Conservation (phyloP, 2,113 vertebrate species). For the Nanorana parkeri region DNA sequence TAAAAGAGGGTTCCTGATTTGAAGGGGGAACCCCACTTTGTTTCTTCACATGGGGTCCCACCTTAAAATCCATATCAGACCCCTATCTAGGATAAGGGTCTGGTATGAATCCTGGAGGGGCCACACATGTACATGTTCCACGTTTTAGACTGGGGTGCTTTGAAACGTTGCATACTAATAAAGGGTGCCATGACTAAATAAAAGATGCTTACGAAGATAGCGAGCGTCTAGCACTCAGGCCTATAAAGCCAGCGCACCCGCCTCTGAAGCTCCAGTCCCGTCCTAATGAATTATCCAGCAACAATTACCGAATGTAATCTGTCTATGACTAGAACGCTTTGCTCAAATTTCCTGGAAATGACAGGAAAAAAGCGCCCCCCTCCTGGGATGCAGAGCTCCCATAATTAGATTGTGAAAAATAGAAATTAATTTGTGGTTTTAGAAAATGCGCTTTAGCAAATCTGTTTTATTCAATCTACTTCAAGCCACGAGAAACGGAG, state of each 20-base stretch:
- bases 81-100: too few relatives aligned
- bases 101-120: too few relatives aligned
- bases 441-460: slow-evolving; percentile 10
- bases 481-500: background rate
- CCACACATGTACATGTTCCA: too few relatives aligned
- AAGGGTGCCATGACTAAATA: too few relatives aligned
- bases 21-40: too few relatives aligned
- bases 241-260: background rate
- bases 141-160: too few relatives aligned
- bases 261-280: background rate
- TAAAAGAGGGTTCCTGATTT: too few relatives aligned
- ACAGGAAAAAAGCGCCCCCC: background rate
- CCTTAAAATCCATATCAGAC: too few relatives aligned
- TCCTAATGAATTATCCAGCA: background rate
- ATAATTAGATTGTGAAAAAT: slow-evolving; percentile 31
- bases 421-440: slow-evolving; percentile 39
- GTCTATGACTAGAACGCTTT: background rate
- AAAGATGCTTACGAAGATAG: too few relatives aligned
- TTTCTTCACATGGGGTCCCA: too few relatives aligned
- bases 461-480: background rate
- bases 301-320: background rate
- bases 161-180: too few relatives aligned
- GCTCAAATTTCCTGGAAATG: background rate
- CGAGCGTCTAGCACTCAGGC: too few relatives aligned
- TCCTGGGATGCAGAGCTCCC: background rate